Base-by-base conservation (phyloP, 1,140 invertebrate species). In the Caenorhabditis tropicalis region DNA sequence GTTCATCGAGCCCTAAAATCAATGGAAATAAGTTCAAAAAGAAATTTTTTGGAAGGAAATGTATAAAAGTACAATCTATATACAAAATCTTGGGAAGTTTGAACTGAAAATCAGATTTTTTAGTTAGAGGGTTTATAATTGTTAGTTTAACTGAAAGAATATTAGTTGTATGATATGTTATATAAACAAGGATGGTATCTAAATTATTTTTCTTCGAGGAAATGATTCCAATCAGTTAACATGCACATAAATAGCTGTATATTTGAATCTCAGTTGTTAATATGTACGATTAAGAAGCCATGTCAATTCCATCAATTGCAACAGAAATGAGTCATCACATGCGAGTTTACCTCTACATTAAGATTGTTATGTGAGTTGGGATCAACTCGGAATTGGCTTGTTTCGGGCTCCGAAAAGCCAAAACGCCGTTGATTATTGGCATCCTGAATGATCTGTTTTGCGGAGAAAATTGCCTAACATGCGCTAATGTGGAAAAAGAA, bases 321-420 rank as follows among this genome's bases (percentile, higher is more conserved):
- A 74, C 36, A 43, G 36, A 58, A 58, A 43, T 43, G 6, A 43
- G 33, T 16, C 33, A 12, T 74, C 65, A 12, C 65, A 74, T 74
- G 65, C 65, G 27, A 74, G 65, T 74, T 74, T 74, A 74, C 65
- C 65, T 74, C 65, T 74, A 74, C 65, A 74, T 74, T 74, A n/a
- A 74, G 65, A 43, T 74, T 74, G 65, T 24, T 74, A 74, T 74
- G 33, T 46, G 65, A 74, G 33, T 74, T 74, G 3, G 65, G 36
- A 74, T 74, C 65, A 74, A 74, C 65, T 74, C 65, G 33, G 36
- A 74, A 74, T 74, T 74, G 65, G 36, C 65, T 74, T 24, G 65
- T 74, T 74, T 74, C 65, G 36, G 65, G 65, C 65, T 74, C 65
- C 19, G 65, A 74, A 43, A 74, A 74, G 65, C 65, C 65, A 43